These are phyloP conservation scores for Pheosia tremula DNA, from an alignment of 2,888 invertebrate genomes.

Conservation along the genomic window DNA sequence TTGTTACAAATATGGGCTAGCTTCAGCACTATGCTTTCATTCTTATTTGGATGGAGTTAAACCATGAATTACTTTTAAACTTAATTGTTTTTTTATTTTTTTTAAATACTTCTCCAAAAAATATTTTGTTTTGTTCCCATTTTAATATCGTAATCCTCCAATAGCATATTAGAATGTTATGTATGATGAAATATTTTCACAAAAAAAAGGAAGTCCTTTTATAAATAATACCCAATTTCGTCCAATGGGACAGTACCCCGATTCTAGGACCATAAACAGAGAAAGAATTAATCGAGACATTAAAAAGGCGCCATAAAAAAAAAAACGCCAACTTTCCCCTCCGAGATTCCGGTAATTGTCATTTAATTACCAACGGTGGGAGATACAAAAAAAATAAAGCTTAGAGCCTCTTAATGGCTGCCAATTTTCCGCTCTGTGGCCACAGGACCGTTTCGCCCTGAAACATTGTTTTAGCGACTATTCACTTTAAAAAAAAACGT, in stretches of 20 bases:
- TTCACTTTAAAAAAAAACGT: conserved; percentile 27
- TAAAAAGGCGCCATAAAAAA: conserved; percentile 45
- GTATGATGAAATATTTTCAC: too few species aligned
- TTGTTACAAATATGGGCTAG: conserved; percentile 19
- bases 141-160: too few species aligned
- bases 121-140: too few species aligned
- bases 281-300: conserved; percentile 28
- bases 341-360: conserved; percentile 71
- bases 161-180: too few species aligned
- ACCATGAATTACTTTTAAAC: too few species aligned
- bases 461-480: conserved; percentile 53
- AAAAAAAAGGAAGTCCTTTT: neutral
- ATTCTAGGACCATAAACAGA: conserved; percentile 18
- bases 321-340: conserved; percentile 44
- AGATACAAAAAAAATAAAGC: conserved; percentile 61
- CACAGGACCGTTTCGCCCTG: conserved; percentile 48
- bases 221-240: neutral
- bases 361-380: conserved; percentile 72
- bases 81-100: too few species aligned
- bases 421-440: conserved; percentile 66
- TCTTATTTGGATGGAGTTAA: neutral
- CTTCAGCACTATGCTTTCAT: neutral
- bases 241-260: neutral
- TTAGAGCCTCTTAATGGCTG: conserved; percentile 61
- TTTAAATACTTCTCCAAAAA: too few species aligned